Evolutionary conservation across 2,888 invertebrate species (phyloP).

Genomic region (Catocala nupta): DNA sequence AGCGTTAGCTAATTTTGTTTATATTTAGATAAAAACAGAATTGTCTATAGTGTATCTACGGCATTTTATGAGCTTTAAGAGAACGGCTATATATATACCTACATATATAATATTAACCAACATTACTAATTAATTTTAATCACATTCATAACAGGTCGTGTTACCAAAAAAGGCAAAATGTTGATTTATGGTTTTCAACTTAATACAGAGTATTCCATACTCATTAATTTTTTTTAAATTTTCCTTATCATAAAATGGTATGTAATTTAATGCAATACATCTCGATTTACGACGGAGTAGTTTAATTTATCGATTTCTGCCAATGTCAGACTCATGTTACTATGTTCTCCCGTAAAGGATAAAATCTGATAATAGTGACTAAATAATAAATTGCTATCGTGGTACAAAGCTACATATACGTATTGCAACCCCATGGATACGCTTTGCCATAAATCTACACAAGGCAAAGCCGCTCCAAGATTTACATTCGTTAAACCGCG

Average conservation of each 20-base stretch:
- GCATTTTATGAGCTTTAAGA: no score
- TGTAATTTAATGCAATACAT: no score
- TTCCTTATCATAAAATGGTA: no score
- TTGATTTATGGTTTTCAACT: no score
- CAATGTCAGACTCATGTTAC: neutral
- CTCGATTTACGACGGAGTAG: neutral
- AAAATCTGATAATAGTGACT: slow-evolving; percentile 5
- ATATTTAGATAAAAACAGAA: neutral
- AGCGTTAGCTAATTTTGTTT: slow-evolving; percentile 4
- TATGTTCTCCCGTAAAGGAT: neutral
- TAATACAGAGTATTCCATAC: no score
- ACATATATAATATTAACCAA: neutral
- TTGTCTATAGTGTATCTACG: no score
- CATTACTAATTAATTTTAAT: no score
- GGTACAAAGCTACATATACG: slow-evolving; percentile 1
- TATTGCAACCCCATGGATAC: neutral
- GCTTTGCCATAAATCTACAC: slow-evolving; percentile 1
- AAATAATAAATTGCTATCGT: slow-evolving; percentile 4
- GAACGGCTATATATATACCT: no score
- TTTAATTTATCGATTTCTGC: neutral
- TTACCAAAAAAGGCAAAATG: no score
- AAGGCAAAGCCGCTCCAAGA: neutral
- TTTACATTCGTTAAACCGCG: slow-evolving; percentile 12
- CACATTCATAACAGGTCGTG: no score
- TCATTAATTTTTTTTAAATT: no score